Evolutionary conservation across 2,797 vertebrate species (phyloP).

Genomic region (Coluber constrictor): DNA sequence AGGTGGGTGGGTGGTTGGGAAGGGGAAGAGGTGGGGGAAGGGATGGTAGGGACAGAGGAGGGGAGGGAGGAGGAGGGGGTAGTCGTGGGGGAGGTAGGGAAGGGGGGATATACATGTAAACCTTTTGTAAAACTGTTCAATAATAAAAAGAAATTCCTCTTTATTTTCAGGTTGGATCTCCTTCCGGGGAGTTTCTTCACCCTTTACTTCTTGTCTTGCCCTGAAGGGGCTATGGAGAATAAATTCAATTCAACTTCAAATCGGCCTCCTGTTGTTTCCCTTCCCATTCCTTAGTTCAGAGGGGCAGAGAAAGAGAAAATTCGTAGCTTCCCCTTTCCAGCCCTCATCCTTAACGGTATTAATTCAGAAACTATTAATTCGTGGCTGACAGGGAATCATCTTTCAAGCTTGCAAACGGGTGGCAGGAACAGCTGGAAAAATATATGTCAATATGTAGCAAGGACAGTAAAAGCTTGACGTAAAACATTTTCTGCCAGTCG

Average conservation of each 20-base stretch:
- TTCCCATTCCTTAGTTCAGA: neutral
- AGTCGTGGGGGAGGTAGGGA: too few species aligned
- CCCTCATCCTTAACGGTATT: neutral
- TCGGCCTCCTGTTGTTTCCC: neutral
- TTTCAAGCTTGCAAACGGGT: neutral
- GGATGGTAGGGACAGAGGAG: too few species aligned
- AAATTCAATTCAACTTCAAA: neutral
- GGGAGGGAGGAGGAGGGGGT: too few species aligned
- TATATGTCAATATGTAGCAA: neutral
- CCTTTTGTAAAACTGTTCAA: too few species aligned
- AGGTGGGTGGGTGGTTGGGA: too few species aligned
- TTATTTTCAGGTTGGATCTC: neutral
- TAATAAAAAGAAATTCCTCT: neutral
- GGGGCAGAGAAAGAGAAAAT: neutral
- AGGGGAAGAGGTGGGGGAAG: too few species aligned
- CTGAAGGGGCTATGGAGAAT: neutral
- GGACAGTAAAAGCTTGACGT: constrained; percentile 11
- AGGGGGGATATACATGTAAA: too few species aligned
- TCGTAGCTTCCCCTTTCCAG: neutral
- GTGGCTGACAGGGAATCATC: neutral
- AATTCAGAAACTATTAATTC: constrained; percentile 19
- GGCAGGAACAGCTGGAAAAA: neutral
- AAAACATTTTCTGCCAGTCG: neutral
- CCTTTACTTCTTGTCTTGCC: neutral
- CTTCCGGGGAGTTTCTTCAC: neutral